phyloP scores from a whole-genome alignment of 1,140 invertebrate species.

The Scaptomyza graminum region DNA sequence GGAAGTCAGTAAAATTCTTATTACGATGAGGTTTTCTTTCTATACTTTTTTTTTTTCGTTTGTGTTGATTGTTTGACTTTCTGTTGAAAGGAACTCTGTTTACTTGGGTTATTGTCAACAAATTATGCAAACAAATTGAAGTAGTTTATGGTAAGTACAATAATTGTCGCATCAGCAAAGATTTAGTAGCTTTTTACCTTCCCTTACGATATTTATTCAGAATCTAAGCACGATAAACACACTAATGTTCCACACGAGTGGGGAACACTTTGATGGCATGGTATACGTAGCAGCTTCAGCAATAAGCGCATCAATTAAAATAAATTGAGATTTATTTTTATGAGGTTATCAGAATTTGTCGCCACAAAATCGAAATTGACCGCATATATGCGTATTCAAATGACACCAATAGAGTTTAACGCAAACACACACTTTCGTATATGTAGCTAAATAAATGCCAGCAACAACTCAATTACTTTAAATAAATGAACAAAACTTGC shows the following conservation, averaged over 20 bases:
- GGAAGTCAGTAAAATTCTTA: constrained; percentile 65
- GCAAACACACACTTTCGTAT: background rate
- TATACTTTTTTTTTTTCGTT: constrained; percentile 2
- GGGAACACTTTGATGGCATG: constrained; percentile 17
- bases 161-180: constrained; percentile 3
- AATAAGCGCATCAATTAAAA: constrained; percentile 39
- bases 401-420: constrained; percentile 11
- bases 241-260: constrained; percentile 35
- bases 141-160: constrained; percentile 9
- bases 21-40: constrained; percentile 20
- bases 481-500: constrained; percentile 43
- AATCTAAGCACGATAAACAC: constrained; percentile 17
- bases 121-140: constrained; percentile 56
- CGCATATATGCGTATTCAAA: constrained; percentile 34
- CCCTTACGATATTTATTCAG: background rate
- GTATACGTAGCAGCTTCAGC: constrained; percentile 18
- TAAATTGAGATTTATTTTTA: constrained; percentile 52
- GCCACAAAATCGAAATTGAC: constrained; percentile 28
- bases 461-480: constrained; percentile 56
- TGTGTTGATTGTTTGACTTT: constrained; percentile 64
- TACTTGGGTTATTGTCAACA: constrained; percentile 56
- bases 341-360: constrained; percentile 22
- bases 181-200: background rate
- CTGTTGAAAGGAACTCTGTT: constrained; percentile 16
- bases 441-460: constrained; percentile 44